A percentile compares a stretch with the other conserved stretches of the same genome.
phyloP scores from a whole-genome alignment of 2,797 vertebrate genomes.

The Tapirus indicus region DNA sequence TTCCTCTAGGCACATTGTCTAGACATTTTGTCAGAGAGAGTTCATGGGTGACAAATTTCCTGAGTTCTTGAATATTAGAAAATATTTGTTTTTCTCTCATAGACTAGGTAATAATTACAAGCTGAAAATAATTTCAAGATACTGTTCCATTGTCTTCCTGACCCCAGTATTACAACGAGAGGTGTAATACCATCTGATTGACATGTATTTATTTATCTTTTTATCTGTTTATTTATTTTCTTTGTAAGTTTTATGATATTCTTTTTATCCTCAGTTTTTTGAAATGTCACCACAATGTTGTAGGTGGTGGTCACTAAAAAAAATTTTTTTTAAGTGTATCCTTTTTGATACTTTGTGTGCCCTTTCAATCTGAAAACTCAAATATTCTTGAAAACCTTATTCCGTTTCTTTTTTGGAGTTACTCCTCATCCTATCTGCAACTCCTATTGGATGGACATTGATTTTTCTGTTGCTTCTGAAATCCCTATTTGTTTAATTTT shows the following conservation, averaged over 20 bases:
- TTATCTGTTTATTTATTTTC: too few species aligned
- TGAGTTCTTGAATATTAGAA: background rate
- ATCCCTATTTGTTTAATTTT: background rate
- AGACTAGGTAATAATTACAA: background rate
- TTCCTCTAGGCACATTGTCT: background rate
- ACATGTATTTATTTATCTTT: too few species aligned
- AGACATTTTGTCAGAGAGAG: background rate
- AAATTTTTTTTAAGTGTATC: background rate
- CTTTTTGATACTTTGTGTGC: background rate
- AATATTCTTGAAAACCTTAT: background rate
- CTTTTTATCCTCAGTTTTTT: background rate
- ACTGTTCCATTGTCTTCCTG: background rate
- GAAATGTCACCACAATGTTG: background rate
- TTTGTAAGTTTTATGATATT: conserved; percentile 22
- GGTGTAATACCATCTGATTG: background rate
- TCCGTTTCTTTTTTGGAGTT: background rate
- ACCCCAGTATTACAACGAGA: background rate
- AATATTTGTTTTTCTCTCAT: background rate
- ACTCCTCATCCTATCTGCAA: background rate
- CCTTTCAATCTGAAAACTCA: background rate
- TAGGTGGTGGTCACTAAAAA: background rate
- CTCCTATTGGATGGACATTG: background rate
- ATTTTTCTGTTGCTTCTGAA: background rate
- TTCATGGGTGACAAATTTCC: background rate
- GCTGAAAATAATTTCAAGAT: background rate